A percentile compares a stretch with the other conserved stretches of the same genome.
Conservation (phyloP, 2,888 invertebrate species). For the Rhingia campestris region DNA sequence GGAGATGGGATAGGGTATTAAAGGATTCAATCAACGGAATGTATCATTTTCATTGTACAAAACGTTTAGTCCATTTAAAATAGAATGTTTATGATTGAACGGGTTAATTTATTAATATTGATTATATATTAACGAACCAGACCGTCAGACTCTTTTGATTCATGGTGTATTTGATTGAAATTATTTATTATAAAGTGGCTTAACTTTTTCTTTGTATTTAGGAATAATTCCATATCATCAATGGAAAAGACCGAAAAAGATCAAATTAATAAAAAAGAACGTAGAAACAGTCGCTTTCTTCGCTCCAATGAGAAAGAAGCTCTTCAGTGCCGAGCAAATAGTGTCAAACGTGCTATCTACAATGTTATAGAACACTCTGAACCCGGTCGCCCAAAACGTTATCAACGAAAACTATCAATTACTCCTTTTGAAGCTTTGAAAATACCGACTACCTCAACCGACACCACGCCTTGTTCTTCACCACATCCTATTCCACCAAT, state of each 20-base stretch:
- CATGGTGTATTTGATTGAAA: too few species aligned
- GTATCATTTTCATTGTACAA: too few species aligned
- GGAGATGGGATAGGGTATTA: too few species aligned
- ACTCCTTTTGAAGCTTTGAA: slow-evolving; percentile 82
- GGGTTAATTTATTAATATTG: too few species aligned
- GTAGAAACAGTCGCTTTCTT: slow-evolving; percentile 80
- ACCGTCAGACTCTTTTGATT: too few species aligned
- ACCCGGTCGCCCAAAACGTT: slow-evolving; percentile 83
- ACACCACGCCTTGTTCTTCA: slow-evolving; percentile 81
- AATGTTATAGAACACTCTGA: slow-evolving; percentile 92
- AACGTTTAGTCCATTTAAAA: too few species aligned
- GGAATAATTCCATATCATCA: slow-evolving; percentile 81
- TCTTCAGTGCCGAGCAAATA: slow-evolving; percentile 88
- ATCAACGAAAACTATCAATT: slow-evolving; percentile 83
- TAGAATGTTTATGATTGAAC: too few species aligned
- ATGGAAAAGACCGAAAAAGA: slow-evolving; percentile 85
- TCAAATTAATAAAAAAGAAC: slow-evolving; percentile 83
- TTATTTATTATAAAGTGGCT: neutral
- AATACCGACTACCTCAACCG: slow-evolving; percentile 78
- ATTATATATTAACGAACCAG: too few species aligned
- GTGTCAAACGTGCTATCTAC: slow-evolving; percentile 91
- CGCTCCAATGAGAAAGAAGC: slow-evolving; percentile 85
- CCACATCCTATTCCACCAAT: slow-evolving; percentile 81
- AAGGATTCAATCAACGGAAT: too few species aligned
- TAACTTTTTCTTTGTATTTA: neutral